phyloP scores from a whole-genome alignment of 2,888 invertebrate species.

The Rhogogaster chlorosoma region DNA sequence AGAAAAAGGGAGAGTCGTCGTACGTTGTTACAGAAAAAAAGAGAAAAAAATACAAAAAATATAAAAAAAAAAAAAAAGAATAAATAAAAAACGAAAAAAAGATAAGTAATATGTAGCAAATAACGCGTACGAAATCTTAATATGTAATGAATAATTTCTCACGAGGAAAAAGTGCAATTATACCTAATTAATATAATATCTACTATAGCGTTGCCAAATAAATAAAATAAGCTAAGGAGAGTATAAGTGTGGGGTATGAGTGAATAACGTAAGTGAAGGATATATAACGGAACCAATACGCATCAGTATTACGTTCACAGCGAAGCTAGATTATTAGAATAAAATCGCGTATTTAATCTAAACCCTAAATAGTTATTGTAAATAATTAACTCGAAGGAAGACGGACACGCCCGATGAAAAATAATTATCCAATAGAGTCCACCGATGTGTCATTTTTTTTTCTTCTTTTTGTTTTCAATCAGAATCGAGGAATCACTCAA shows the following conservation, averaged over 20 bases:
- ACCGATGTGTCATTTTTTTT: neutral
- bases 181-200: constrained; percentile 51
- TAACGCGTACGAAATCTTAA: constrained; percentile 23
- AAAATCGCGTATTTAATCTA: constrained; percentile 42
- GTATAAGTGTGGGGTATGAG: constrained; percentile 34
- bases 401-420: neutral
- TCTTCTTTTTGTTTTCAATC: neutral
- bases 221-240: constrained; percentile 52
- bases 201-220: constrained; percentile 63
- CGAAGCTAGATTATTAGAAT: constrained; percentile 53
- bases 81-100: neutral
- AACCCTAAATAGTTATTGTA: constrained; percentile 47
- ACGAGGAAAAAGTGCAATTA: constrained; percentile 64
- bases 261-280: constrained; percentile 23
- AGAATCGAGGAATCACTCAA: neutral
- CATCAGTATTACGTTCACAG: constrained; percentile 61
- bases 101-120: constrained; percentile 1
- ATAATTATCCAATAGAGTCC: neutral
- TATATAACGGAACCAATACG: constrained; percentile 58
- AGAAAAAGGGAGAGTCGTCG: constrained; percentile 11
- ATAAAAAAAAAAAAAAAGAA: neutral
- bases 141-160: constrained; percentile 44
- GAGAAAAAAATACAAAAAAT: neutral
- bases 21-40: constrained; percentile 11
- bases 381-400: constrained; percentile 13